Evolutionary conservation across 1,140 invertebrate species (phyloP), one percentile per base, ranked within the genome.

Genomic region (Pogonognathellus flavescens): DNA sequence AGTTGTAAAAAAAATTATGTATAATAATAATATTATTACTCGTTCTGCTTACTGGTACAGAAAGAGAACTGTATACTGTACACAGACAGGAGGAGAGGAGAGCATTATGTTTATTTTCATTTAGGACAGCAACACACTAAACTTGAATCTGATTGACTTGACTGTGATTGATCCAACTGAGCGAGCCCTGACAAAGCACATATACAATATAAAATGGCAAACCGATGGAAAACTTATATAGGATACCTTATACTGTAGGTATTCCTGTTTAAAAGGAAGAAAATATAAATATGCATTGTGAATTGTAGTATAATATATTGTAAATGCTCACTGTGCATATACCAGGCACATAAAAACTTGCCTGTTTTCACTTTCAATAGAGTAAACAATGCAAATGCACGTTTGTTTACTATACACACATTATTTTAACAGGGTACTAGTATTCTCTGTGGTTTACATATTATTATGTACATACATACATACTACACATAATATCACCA

Each of bases 111-210:
- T 31, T 70, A 70, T 70, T 70, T 70, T 70, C 22, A 76, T 76
- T 76, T 76, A 49, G 70, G 70, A 76, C 70, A 76, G 70, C 70
- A 76, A 76, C 70, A 76, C 10, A 76, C 70, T 76, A 76, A 76
- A 76, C 70, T 76, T 76, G 70, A 76, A 76, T 76, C 70, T 76
- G 70, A 76, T 70, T 76, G 70, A 76, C 70, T 76, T 76, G 70
- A 76, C 70, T 76, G 70, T 76, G 70, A 76, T 76, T 76, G 70
- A 76, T 76, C 70, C 70, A 76, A 31, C 70, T 76, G 70, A 76
- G 70, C 41, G 70, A 76, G 49, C 31, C 31, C 70, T 76, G 70
- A 25, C 70, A 76, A 76, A 66, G 62, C 62, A 66, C 14, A 66
- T 25, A 66, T n/a, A 41, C 31, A 41, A 41, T 41, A 41, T 41